Evolutionary conservation across 2,888 invertebrate species (phyloP), one percentile per base, ranked within the genome.

Genomic region (Tetragonula carbonaria): DNA sequence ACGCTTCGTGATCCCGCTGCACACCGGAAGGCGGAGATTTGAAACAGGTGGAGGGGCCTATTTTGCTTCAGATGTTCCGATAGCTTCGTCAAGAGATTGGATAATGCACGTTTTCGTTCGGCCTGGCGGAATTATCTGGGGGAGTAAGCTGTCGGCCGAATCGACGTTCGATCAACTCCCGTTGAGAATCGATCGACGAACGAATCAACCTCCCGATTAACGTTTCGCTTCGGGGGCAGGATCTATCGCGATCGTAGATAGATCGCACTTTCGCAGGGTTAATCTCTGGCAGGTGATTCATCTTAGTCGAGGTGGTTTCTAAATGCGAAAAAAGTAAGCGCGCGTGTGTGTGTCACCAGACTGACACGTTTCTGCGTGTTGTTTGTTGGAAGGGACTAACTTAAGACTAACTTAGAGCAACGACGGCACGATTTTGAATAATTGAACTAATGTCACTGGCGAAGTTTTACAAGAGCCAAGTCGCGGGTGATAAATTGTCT

Each of bases 1-100:
- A 84, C 74, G 71, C 67, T 71, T 33, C 78, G 67, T 68, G 84
- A 78, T 62, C 66, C 63, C 28, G 78, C 55, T 74, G 62, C 71
- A 45, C 72, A 74, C 57, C n/a, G 50, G 45, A 8, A 62, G 18
- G 23, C 53, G 21, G 18, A 84, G 70, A 62, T 74, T 73, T 72
- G 70, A 74, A 74, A 62, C 84, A 84, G 84, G 78, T 84, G 78
- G 67, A 72, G 3, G 45, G 8, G 14, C 28, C 28, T 67, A 65
- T 82, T 80, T 70, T 45, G 21, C 45, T 55, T 70, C 45, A 70
- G 45, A 23, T 70, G 18, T 14, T 6, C 23, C 33, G 65, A 21
- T 65, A 18, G 3, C 21, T 18, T 18, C 38, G 45, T 45, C 45
- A 4, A n/a, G 18, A 23, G 14, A 21, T 28, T 23, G 45, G 14